Percentiles rank a stretch among this genome's conserved stretches.
phyloP scores from a whole-genome alignment of 2,797 vertebrate genomes.

The Danio kyathit region DNA sequence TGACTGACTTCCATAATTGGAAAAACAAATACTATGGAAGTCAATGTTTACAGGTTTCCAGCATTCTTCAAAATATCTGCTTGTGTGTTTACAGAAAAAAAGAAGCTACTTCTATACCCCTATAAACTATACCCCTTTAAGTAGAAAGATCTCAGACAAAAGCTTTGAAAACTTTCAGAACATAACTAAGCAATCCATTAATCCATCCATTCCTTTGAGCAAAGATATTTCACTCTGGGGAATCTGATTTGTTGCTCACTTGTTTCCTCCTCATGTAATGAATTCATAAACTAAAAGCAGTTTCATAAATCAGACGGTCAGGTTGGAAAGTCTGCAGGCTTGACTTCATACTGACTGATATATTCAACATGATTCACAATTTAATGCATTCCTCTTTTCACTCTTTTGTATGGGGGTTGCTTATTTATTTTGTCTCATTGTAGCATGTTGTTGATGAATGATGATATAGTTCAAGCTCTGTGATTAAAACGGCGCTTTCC shows the following conservation, averaged over 20 bases:
- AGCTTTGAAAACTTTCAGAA: background rate
- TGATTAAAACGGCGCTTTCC: background rate
- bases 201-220: background rate
- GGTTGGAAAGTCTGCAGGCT: background rate
- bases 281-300: constrained; percentile 9
- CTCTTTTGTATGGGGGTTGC: background rate
- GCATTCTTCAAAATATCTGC: no score
- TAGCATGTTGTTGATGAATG: background rate
- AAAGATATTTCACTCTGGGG: constrained; percentile 25
- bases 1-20: no score
- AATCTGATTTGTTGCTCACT: constrained; percentile 12
- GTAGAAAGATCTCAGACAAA: background rate
- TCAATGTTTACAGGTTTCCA: background rate
- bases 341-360: background rate
- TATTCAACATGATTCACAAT: background rate
- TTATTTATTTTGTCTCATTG: background rate
- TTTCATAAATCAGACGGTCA: constrained; percentile 16
- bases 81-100: no score
- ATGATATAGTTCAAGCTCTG: background rate
- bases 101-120: no score
- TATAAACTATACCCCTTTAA: no score
- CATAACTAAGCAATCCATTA: constrained; percentile 1
- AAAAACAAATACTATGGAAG: background rate
- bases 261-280: constrained; percentile 38
- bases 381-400: background rate